Evolutionary conservation across 2,797 vertebrate genomes (phyloP).

Genomic region (Kryptolebias ocellatus): DNA sequence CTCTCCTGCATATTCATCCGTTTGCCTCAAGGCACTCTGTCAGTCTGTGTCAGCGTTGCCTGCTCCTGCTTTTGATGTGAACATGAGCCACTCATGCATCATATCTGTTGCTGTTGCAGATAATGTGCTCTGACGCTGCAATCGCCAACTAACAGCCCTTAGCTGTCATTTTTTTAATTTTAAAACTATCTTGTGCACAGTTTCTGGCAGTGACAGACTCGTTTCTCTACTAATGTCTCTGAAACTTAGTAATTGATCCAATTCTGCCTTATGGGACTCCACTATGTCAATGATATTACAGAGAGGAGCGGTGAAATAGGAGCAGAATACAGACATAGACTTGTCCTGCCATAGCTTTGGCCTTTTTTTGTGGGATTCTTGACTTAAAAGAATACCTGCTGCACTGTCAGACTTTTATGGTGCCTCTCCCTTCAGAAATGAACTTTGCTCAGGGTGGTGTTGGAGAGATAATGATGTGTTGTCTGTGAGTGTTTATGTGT

Average conservation of each 20-base stretch:
- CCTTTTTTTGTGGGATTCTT: constrained; percentile 29
- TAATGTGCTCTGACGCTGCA: constrained; percentile 28
- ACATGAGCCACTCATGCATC: constrained; percentile 27
- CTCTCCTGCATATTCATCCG: constrained; percentile 18
- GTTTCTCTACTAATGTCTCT: constrained; percentile 26
- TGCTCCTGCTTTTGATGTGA: constrained; percentile 32
- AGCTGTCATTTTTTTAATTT: constrained; percentile 6
- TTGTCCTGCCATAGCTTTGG: constrained; percentile 29
- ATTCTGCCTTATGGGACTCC: constrained; percentile 18
- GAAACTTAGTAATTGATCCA: constrained; percentile 8
- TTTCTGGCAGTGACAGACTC: not conserved
- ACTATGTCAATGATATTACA: constrained; percentile 38
- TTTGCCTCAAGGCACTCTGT: constrained; percentile 22
- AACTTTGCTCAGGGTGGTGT: constrained; percentile 62
- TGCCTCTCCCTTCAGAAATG: constrained; percentile 32
- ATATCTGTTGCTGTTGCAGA: constrained; percentile 12
- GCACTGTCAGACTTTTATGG: constrained; percentile 46
- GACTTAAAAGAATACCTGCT: constrained; percentile 33
- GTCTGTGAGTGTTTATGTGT: constrained; percentile 21
- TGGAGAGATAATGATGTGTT: constrained; percentile 31
- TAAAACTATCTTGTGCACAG: not conserved
- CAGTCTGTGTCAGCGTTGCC: constrained; percentile 35
- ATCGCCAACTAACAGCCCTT: constrained; percentile 5
- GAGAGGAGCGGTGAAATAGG: constrained; percentile 18
- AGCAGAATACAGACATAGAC: constrained; percentile 24